Percentiles rank a stretch among this genome's conserved stretches.
These are phyloP conservation scores for Sebastes alutus DNA, from an alignment of 2,797 vertebrate genomes.

Conservation along the genomic window DNA sequence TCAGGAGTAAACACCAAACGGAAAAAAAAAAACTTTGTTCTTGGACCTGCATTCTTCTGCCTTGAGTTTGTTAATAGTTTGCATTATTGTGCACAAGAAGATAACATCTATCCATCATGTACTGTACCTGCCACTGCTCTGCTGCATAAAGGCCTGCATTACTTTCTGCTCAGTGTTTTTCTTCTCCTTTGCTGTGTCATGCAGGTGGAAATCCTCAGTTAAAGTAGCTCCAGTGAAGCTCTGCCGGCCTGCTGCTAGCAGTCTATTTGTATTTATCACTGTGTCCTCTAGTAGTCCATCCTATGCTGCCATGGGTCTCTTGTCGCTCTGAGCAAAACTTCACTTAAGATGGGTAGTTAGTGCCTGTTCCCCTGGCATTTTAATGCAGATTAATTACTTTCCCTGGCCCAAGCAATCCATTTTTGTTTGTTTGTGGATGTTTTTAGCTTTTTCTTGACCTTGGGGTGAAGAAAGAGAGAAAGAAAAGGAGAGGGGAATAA, in stretches of 20 bases:
- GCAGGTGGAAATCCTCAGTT: neutral
- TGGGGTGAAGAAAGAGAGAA: slow-evolving; percentile 82
- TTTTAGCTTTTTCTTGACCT: slow-evolving; percentile 88
- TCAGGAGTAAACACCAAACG: neutral
- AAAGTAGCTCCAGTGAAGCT: slow-evolving; percentile 1
- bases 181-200: neutral
- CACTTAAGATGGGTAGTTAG: slow-evolving; percentile 68
- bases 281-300: slow-evolving; percentile 55
- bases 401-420: slow-evolving; percentile 82
- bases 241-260: slow-evolving; percentile 13
- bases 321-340: slow-evolving; percentile 65
- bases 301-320: slow-evolving; percentile 50
- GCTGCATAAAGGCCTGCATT: neutral
- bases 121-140: neutral
- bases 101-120: neutral
- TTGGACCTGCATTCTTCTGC: neutral
- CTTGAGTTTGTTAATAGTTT: neutral
- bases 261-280: slow-evolving; percentile 56
- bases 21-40: neutral
- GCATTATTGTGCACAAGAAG: neutral
- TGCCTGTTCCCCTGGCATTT: slow-evolving; percentile 74
- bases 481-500: slow-evolving; percentile 44
- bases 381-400: slow-evolving; percentile 90
- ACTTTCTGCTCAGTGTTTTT: neutral
- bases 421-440: slow-evolving; percentile 89